Percentiles rank a stretch among this genome's conserved stretches.
Evolutionary conservation across 2,888 invertebrate species (phyloP).

Genomic region (Hypomecis punctinalis): DNA sequence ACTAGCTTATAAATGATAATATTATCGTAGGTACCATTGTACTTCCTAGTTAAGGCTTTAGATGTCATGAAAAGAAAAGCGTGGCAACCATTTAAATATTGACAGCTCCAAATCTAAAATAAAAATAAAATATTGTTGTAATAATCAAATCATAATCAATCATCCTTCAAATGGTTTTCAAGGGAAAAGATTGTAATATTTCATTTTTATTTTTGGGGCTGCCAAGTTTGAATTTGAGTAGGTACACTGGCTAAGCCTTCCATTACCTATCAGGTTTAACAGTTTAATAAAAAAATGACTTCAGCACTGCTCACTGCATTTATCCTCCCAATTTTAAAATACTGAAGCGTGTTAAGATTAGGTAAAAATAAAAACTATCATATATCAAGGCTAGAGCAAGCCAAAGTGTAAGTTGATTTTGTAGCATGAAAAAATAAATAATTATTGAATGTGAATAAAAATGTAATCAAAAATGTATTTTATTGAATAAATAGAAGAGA

Average conservation of each 20-base stretch:
- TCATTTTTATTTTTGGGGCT: too few species aligned
- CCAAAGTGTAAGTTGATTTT: slow-evolving; percentile 32
- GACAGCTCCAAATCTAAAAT: too few species aligned
- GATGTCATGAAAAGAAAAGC: too few species aligned
- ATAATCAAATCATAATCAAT: too few species aligned
- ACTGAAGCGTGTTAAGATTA: not conserved
- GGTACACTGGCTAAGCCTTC: not conserved
- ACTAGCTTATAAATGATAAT: not conserved
- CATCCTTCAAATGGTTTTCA: too few species aligned
- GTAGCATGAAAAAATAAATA: slow-evolving; percentile 26
- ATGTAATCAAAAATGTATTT: slow-evolving; percentile 32
- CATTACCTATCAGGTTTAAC: too few species aligned
- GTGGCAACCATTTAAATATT: too few species aligned
- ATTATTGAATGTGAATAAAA: slow-evolving; percentile 37
- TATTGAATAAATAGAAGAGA: slow-evolving; percentile 37
- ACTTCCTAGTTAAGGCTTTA: too few species aligned
- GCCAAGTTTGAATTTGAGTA: not conserved
- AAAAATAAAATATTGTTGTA: too few species aligned
- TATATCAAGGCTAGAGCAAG: slow-evolving; percentile 7
- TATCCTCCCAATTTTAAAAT: not conserved
- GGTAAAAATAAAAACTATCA: not conserved
- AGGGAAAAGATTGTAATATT: too few species aligned
- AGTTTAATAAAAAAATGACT: not conserved
- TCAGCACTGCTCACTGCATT: not conserved
- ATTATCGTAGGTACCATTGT: not conserved